phyloP scores from a whole-genome alignment of 23 tunicate genomes.

The Styela plicata region DNA sequence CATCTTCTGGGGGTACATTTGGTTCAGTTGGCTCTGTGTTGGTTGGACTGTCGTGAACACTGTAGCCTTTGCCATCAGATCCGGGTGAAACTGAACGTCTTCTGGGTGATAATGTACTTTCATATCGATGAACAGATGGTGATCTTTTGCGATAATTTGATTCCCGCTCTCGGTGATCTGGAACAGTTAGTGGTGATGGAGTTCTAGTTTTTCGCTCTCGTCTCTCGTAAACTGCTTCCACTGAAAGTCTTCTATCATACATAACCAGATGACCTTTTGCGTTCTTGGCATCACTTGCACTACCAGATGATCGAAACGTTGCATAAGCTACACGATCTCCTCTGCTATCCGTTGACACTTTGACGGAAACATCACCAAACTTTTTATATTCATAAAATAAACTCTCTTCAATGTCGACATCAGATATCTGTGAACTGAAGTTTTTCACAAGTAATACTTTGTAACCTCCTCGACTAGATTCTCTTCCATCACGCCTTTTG shows the following conservation, averaged over 20 bases:
- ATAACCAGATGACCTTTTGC: conserved; percentile 93
- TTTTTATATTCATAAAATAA: conserved; percentile 83
- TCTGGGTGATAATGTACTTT: conserved; percentile 31
- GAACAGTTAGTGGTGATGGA: conserved; percentile 12
- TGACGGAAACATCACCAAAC: conserved; percentile 81
- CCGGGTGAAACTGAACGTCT: conserved; percentile 16
- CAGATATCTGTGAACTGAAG: conserved; percentile 64
- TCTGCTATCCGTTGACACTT: conserved; percentile 56
- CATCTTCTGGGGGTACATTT: conserved; percentile 93
- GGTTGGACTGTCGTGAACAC: conserved; percentile 6
- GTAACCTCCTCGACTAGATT: conserved; percentile 47
- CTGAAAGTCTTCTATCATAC: conserved; percentile 71
- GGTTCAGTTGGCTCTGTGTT: conserved; percentile 36
- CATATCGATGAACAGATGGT: conserved; percentile 6
- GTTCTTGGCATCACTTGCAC: conserved; percentile 77
- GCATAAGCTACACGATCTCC: conserved; percentile 92
- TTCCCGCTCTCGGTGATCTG: conserved; percentile 17
- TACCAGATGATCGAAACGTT: conserved; percentile 67
- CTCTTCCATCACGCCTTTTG: conserved; percentile 28
- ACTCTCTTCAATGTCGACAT: conserved; percentile 87
- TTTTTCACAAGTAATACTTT: conserved; percentile 66
- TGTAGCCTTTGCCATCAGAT: conserved; percentile 5
- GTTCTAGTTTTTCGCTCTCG: conserved; percentile 7
- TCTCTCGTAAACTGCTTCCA: conserved; percentile 61
- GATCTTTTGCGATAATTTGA: conserved; percentile 21